A percentile compares a stretch with the other conserved stretches of the same genome.
phyloP scores from a whole-genome alignment of 2,113 vertebrate genomes.

The Perca fluviatilis region DNA sequence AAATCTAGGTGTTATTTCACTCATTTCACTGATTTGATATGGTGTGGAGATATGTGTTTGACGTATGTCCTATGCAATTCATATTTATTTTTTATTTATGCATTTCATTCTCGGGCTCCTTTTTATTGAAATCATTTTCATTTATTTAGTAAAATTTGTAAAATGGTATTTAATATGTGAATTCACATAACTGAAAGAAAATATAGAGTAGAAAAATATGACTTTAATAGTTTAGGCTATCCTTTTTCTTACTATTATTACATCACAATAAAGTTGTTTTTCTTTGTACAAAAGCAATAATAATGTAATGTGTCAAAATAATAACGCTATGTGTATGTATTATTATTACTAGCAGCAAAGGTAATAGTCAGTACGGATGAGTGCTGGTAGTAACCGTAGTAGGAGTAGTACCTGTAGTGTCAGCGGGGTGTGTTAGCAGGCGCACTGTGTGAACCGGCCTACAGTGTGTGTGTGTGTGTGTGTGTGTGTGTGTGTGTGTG shows the following conservation, averaged over 20 bases:
- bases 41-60: neutral
- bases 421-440: neutral
- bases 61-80: neutral
- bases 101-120: neutral
- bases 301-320: neutral
- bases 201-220: neutral
- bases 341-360: neutral
- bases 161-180: neutral
- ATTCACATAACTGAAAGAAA: neutral
- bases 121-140: neutral
- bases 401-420: slow-evolving; percentile 5
- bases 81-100: neutral
- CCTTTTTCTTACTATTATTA: neutral
- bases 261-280: neutral
- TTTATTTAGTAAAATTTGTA: slow-evolving; percentile 6
- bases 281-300: neutral
- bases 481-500: slow-evolving; percentile 16
- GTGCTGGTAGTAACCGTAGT: neutral
- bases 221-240: neutral
- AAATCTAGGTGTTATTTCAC: neutral
- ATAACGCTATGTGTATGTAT: neutral
- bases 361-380: neutral
- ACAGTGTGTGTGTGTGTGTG: slow-evolving; percentile 16
- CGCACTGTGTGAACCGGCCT: slow-evolving; percentile 4
- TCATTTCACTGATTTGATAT: neutral